Conservation (phyloP, 2,113 vertebrate species). For the Silurus meridionalis region DNA sequence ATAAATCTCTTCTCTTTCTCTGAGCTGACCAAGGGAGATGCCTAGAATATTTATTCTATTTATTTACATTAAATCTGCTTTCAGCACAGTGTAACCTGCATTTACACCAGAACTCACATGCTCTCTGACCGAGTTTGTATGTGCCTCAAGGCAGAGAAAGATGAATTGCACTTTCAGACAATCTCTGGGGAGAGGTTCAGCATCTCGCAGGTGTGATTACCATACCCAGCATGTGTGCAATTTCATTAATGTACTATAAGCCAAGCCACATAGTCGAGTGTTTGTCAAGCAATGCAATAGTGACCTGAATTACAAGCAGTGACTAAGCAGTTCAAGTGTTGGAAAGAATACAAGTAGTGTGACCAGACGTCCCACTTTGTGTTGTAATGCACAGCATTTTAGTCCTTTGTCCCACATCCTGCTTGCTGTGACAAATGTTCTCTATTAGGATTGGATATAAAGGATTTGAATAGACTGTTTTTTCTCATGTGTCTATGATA, state of each 20-base stretch:
- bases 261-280: background rate
- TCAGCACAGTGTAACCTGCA: conserved; percentile 32
- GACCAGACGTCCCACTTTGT: too few species aligned
- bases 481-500: too few species aligned
- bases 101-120: conserved; percentile 7
- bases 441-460: too few species aligned
- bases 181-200: conserved; percentile 23
- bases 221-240: conserved; percentile 32
- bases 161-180: conserved; percentile 30
- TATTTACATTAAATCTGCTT: conserved; percentile 40
- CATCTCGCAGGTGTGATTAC: conserved; percentile 33
- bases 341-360: background rate
- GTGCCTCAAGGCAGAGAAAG: conserved; percentile 10
- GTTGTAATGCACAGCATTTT: too few species aligned
- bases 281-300: conserved; percentile 14
- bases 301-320: conserved; percentile 24
- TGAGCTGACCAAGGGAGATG: background rate
- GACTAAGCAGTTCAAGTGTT: conserved; percentile 10
- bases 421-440: too few species aligned
- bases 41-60: conserved; percentile 29
- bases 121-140: background rate
- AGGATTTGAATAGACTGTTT: too few species aligned
- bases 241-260: conserved; percentile 29
- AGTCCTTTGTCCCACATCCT: too few species aligned
- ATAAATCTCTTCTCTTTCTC: background rate